Conservation (phyloP, 1,140 invertebrate genomes). For the Oedothorax gibbosus region DNA sequence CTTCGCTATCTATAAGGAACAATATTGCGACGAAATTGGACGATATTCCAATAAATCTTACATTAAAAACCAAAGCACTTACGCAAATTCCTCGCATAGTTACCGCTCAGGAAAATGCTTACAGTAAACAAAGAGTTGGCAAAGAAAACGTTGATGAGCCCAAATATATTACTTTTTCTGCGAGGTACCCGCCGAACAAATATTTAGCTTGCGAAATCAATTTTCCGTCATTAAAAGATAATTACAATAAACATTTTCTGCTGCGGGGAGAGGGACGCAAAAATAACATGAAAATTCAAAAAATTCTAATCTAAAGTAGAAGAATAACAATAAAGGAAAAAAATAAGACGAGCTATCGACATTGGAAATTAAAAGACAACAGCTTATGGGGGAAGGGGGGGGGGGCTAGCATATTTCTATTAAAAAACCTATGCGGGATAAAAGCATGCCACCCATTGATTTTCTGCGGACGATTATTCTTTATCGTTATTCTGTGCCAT, state of each 20-base stretch:
- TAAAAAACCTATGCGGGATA: conserved; percentile 32
- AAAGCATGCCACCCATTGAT: conserved; percentile 54
- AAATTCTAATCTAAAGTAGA: conserved; percentile 38
- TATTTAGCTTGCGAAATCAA: conserved; percentile 42
- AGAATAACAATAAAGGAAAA: conserved; percentile 12
- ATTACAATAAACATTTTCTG: conserved; percentile 51
- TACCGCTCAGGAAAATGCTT: neutral
- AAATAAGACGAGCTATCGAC: conserved; percentile 22
- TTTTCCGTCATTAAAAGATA: conserved; percentile 59
- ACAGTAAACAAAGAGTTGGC: neutral
- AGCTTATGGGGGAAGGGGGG: conserved; percentile 18
- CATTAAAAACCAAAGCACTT: conserved; percentile 12
- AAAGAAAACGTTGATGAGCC: conserved; percentile 7
- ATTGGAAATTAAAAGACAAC: conserved; percentile 59
- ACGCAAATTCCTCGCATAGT: neutral
- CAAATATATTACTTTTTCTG: neutral
- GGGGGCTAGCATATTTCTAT: conserved; percentile 50
- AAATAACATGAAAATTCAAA: conserved; percentile 41
- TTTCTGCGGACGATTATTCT: conserved; percentile 53
- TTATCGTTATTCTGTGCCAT: conserved; percentile 41
- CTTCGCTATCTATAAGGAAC: too few relatives aligned
- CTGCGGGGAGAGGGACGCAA: neutral
- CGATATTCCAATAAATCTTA: conserved; percentile 28
- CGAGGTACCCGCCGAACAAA: conserved; percentile 33
- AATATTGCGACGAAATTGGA: conserved; percentile 5